Evolutionary conservation across 2,113 vertebrate genomes (phyloP).

Genomic region (Andinoacara biseriatus): DNA sequence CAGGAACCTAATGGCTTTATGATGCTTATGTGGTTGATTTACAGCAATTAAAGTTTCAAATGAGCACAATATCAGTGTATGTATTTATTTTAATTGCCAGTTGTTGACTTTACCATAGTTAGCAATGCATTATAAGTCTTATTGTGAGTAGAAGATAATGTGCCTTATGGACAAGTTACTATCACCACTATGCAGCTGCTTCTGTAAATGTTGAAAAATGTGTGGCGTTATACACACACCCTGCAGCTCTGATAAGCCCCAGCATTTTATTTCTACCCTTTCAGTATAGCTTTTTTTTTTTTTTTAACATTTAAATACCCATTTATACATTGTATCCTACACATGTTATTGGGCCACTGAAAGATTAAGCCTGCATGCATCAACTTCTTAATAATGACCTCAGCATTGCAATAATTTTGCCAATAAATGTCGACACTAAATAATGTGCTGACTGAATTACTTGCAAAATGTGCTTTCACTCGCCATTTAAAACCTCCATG

Average conservation of each 20-base stretch:
- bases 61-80: neutral
- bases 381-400: neutral
- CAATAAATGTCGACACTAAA: neutral
- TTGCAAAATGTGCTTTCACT: neutral
- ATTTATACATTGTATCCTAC: neutral
- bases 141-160: neutral
- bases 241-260: neutral
- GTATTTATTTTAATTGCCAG: constrained; percentile 5
- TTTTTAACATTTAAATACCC: neutral
- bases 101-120: neutral
- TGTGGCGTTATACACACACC: neutral
- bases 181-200: neutral
- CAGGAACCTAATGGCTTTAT: neutral
- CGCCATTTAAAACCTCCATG: neutral
- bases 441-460: neutral
- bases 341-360: constrained; percentile 4
- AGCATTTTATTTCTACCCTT: neutral
- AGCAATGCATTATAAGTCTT: neutral
- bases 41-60: constrained; percentile 10
- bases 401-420: neutral
- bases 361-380: neutral
- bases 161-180: neutral
- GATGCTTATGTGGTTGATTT: neutral
- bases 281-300: neutral
- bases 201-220: neutral